phyloP scores from a whole-genome alignment of 2,113 vertebrate species.

The Sorex fumeus region DNA sequence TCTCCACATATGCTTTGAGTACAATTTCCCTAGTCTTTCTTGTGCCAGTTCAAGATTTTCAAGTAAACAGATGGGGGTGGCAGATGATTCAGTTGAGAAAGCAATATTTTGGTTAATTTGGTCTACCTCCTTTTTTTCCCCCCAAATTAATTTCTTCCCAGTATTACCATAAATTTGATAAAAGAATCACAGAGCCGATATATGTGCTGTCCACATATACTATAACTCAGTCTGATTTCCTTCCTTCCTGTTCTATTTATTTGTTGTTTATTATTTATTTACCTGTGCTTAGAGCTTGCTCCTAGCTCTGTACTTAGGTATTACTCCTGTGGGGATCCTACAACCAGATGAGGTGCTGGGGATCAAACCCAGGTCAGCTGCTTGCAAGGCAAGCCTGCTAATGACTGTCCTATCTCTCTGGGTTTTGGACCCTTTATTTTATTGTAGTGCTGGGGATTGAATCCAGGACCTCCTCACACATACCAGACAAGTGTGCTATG shows the following conservation, averaged over 20 bases:
- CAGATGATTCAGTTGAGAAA: constrained; percentile 13
- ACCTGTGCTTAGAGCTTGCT: not conserved
- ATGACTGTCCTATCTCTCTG: too few relatives aligned
- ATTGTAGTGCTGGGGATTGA: too few relatives aligned
- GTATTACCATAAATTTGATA: not conserved
- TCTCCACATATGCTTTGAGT: not conserved
- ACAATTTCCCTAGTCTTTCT: not conserved
- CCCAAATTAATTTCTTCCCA: not conserved
- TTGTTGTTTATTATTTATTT: too few relatives aligned
- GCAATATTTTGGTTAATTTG: constrained; percentile 36
- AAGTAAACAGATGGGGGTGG: not conserved
- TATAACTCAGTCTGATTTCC: not conserved
- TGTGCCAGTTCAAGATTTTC: not conserved
- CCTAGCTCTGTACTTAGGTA: not conserved
- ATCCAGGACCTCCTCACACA: too few relatives aligned
- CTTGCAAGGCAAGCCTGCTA: too few relatives aligned
- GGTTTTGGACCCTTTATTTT: too few relatives aligned
- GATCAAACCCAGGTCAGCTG: too few relatives aligned
- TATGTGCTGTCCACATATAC: not conserved
- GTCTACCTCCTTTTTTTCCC: not conserved
- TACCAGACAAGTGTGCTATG: too few relatives aligned
- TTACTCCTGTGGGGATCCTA: not conserved
- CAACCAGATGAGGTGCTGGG: too few relatives aligned
- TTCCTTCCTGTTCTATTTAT: too few relatives aligned
- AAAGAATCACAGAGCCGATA: not conserved